Evolutionary conservation across 2,113 vertebrate genomes (phyloP).

Genomic region (Tachycineta bicolor): DNA sequence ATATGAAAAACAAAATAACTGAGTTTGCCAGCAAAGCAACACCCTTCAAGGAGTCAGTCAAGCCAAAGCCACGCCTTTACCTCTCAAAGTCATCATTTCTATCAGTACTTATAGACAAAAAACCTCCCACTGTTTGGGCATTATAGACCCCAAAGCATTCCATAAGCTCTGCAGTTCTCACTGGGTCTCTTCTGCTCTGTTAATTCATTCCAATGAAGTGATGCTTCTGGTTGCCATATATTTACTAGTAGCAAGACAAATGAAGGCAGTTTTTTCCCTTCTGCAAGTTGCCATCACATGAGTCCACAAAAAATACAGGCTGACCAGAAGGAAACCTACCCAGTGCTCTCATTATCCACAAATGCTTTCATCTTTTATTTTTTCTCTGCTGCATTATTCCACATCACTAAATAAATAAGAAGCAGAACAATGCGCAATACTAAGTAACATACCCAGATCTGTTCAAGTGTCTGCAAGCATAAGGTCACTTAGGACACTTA

Average conservation of each 20-base stretch:
- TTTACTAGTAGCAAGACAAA: not conserved
- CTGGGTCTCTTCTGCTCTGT: not conserved
- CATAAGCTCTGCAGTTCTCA: not conserved
- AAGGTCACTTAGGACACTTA: slow-evolving; percentile 8
- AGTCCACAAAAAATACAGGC: not conserved
- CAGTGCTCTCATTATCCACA: not conserved
- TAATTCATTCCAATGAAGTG: not conserved
- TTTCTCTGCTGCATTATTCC: not conserved
- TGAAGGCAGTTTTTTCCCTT: not conserved
- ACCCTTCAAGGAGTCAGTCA: not conserved
- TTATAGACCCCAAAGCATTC: not conserved
- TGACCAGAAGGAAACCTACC: not conserved
- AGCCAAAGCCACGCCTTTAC: not conserved
- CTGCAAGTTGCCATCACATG: not conserved
- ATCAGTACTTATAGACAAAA: not conserved
- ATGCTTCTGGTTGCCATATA: not conserved
- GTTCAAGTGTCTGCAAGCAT: not conserved
- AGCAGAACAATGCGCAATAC: not conserved
- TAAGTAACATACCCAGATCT: not conserved
- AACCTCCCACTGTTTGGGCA: not conserved
- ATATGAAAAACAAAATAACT: not conserved
- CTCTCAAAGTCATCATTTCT: not conserved
- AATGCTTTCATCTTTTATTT: not conserved
- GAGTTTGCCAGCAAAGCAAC: not conserved
- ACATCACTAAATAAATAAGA: not conserved